These are phyloP conservation scores for Chloroceryle inda DNA, from an alignment of 2,797 vertebrate species.

Conservation along the genomic window DNA sequence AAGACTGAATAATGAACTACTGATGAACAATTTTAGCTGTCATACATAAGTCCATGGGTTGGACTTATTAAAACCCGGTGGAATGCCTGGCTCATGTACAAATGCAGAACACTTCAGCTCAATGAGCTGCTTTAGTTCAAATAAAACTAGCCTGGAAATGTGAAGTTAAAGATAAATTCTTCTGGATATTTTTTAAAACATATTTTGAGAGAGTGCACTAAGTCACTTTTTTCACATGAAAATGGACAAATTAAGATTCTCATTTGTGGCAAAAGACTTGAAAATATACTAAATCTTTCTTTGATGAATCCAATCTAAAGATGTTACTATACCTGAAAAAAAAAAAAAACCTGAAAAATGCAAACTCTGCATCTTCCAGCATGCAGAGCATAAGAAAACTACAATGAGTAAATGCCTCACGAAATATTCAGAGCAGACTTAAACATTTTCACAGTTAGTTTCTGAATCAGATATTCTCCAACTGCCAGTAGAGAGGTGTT, in stretches of 20 bases:
- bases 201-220: neutral
- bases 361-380: neutral
- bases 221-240: neutral
- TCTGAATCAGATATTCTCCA: neutral
- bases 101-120: neutral
- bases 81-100: neutral
- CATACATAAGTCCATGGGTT: rapidly evolving
- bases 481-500: neutral
- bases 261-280: neutral
- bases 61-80: neutral
- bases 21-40: neutral
- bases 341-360: neutral
- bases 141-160: neutral
- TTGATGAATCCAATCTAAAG: neutral
- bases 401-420: neutral
- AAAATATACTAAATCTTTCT: neutral
- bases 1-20: neutral
- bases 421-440: neutral
- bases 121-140: neutral
- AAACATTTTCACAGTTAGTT: neutral
- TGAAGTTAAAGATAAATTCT: neutral
- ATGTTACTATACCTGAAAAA: neutral
- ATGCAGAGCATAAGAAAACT: neutral
- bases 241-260: neutral
- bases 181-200: neutral